Evolutionary conservation across 2,113 vertebrate genomes (phyloP).

Genomic region (Paradisaea rubra): DNA sequence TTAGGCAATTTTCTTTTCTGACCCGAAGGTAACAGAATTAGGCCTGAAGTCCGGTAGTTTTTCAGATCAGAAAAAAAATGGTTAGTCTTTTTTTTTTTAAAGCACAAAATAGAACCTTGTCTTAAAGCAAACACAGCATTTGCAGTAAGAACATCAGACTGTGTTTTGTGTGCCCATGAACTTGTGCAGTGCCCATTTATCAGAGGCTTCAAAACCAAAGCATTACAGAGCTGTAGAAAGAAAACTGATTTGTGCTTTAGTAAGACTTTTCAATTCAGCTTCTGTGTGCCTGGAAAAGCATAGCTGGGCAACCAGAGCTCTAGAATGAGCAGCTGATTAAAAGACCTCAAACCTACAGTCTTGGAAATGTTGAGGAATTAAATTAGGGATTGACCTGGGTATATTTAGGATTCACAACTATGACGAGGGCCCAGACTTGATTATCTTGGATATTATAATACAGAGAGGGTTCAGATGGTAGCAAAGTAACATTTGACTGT

Average conservation of each 20-base stretch:
- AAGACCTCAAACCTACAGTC: accelerated
- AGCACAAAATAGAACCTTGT: neutral
- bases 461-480: neutral
- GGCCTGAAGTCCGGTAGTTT: neutral
- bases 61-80: neutral
- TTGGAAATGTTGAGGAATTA: neutral
- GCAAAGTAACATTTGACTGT: neutral
- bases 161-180: neutral
- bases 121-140: neutral
- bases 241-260: neutral
- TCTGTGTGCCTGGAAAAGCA: neutral
- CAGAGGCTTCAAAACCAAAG: neutral
- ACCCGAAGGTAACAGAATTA: neutral
- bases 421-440: neutral
- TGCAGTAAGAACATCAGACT: neutral
- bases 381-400: neutral
- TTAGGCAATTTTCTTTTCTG: neutral
- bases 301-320: neutral
- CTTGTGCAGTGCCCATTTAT: neutral
- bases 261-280: neutral
- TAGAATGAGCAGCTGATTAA: neutral
- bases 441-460: neutral
- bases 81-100: neutral
- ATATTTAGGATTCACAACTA: neutral
- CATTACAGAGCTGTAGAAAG: neutral